Base-by-base conservation (phyloP, 2,113 vertebrate species). In the Ochotona princeps region DNA sequence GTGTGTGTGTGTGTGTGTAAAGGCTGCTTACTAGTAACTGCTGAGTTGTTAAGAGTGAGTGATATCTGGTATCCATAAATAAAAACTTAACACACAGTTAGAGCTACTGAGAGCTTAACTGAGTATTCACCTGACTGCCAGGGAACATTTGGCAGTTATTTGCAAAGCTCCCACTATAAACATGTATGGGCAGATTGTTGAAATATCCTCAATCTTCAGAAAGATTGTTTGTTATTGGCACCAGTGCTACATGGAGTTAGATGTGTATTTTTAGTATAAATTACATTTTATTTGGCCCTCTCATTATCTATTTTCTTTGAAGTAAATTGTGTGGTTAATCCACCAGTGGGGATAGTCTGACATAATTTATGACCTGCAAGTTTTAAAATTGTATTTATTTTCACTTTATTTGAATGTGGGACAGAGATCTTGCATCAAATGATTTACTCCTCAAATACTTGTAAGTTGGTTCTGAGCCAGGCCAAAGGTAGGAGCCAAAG, bases 181-280 rank as follows among this genome's bases (percentile, higher is more conserved):
- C 21, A 70, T 44, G 23, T 20, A 32, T 32, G 60, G 35, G n/a
- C 32, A 69, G 63, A 90, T 90, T 88, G 26, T 63, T 84, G 35
- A 61, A 80, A 72, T 85, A 54, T 20, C 47, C 61, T 80, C 35
- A 49, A 1, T 81, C 94, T 91, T 17, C 3, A 32, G 57, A 35
- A 93, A 70, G 32, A 17, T 81, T 85, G 15, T 72, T 76, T 94
- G 69, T 95, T 94, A 70, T 79, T 57, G 87, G 8, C 67, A 69
- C 75, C 61, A 85, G 15, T 80, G 38, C 54, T 80, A 0, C 60
- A 51, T 25, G 85, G 88, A 92, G 54, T 93, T 85, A 12, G 10
- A 75, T 76, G 9, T 57, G 54, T 21, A 89, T 90, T 73, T 87
- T 81, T 67, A 76, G 90, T 70, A 76, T 66, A 90, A 84, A 73